Conservation (phyloP, 2,113 vertebrate species). For the Solea senegalensis region DNA sequence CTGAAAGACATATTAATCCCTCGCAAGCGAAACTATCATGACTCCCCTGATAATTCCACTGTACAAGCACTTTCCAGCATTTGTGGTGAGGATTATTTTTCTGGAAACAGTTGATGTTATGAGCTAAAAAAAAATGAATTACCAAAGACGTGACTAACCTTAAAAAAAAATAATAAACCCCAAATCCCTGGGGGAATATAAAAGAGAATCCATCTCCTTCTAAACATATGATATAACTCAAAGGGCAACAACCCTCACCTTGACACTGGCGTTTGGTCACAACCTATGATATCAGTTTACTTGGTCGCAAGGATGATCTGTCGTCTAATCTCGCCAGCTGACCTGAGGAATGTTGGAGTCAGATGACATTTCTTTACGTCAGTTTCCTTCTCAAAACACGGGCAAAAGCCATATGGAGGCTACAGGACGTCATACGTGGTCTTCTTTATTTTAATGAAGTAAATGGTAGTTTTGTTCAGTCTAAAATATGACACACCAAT, state of each 20-base stretch:
- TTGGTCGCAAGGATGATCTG: conserved; percentile 41
- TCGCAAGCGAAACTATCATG: neutral
- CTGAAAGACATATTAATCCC: neutral
- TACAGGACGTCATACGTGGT: conserved; percentile 30
- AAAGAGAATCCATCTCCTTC: conserved; percentile 34
- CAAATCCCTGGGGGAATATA: conserved; percentile 46
- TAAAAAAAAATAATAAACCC: conserved; percentile 62
- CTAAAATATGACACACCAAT: conserved; percentile 1
- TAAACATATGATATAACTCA: conserved; percentile 72
- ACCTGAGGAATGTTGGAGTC: conserved; percentile 60
- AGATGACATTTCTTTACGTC: conserved; percentile 50
- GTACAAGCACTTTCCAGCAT: neutral
- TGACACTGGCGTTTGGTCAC: conserved; percentile 65
- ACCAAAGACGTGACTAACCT: conserved; percentile 52
- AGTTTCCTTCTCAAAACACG: conserved; percentile 35
- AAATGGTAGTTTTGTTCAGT: neutral
- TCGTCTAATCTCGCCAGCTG: conserved; percentile 64
- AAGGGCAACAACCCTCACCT: conserved; percentile 65
- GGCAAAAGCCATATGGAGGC: conserved; percentile 2
- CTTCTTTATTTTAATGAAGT: conserved; percentile 8
- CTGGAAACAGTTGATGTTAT: conserved; percentile 42
- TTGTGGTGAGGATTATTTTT: conserved; percentile 20
- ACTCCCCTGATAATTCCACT: conserved; percentile 1
- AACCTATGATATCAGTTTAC: conserved; percentile 68
- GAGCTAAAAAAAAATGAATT: conserved; percentile 36